Percentiles rank a stretch among this genome's conserved stretches.
Conservation (phyloP, 1,140 invertebrate species). For the Amyelois transitella region DNA sequence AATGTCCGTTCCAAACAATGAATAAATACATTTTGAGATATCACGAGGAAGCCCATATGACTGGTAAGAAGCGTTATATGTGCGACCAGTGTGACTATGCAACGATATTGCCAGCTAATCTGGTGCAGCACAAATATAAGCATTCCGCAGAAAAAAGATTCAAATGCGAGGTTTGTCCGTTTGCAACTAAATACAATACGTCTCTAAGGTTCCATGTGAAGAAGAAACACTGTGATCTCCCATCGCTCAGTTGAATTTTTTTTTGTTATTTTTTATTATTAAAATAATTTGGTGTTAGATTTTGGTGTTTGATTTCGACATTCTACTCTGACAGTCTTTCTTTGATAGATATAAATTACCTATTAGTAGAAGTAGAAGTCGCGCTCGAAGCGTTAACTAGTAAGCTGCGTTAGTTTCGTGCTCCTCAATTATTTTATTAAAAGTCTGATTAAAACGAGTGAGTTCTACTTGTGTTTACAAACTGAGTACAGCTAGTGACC, state of each 20-base stretch:
- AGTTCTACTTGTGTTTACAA: no score
- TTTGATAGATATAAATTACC: no score
- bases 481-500: no score
- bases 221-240: constrained; percentile 69
- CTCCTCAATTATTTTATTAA: no score
- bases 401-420: no score
- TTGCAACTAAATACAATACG: constrained; percentile 65
- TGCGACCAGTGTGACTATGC: constrained; percentile 65
- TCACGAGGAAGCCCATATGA: constrained; percentile 59
- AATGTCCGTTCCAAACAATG: constrained; percentile 61
- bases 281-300: constrained; percentile 45
- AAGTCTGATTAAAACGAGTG: no score
- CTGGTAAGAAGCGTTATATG: constrained; percentile 51
- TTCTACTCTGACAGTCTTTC: background rate
- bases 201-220: constrained; percentile 64
- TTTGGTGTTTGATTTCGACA: constrained; percentile 7
- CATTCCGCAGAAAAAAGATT: constrained; percentile 62
- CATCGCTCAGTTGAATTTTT: constrained; percentile 38
- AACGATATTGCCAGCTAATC: constrained; percentile 53
- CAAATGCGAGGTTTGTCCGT: constrained; percentile 65
- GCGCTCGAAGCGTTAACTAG: no score
- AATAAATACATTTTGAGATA: constrained; percentile 65
- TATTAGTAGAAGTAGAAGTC: no score
- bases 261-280: constrained; percentile 35
- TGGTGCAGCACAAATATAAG: constrained; percentile 65